Evolutionary conservation across 2,797 vertebrate species (phyloP).

Genomic region (Cygnus olor): DNA sequence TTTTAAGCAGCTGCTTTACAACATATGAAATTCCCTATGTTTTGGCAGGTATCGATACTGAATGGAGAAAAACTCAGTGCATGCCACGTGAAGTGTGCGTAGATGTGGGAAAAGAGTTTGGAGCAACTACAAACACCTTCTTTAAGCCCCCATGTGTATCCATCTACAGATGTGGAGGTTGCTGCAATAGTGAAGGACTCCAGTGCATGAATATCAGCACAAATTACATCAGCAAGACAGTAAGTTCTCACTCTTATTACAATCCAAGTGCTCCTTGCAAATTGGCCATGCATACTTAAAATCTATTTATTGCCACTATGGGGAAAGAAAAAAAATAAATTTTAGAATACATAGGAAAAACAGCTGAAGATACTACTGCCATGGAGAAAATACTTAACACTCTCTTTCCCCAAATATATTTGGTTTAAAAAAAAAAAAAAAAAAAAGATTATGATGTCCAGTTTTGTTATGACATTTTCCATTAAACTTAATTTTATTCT

Average conservation of each 20-base stretch:
- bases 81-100: constrained; percentile 97
- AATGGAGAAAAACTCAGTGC: constrained; percentile 98
- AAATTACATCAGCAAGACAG: constrained; percentile 95
- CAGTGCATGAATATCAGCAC: constrained; percentile 96
- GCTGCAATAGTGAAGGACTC: constrained; percentile 97
- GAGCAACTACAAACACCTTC: constrained; percentile 97
- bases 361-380: neutral
- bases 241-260: constrained; percentile 77
- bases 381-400: accelerated
- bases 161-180: constrained; percentile 99
- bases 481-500: neutral
- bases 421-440: no score
- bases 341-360: neutral
- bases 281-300: neutral
- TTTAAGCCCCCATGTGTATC: constrained; percentile 99
- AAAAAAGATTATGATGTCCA: neutral
- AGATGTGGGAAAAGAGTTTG: constrained; percentile 98
- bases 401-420: neutral
- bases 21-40: constrained; percentile 77
- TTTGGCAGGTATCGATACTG: constrained; percentile 95
- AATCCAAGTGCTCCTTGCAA: neutral
- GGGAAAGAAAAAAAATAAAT: neutral
- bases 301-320: neutral
- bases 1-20: constrained; percentile 64
- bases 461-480: neutral